Evolutionary conservation across 2,797 vertebrate species (phyloP).

Genomic region (Sebastes trivittatus): DNA sequence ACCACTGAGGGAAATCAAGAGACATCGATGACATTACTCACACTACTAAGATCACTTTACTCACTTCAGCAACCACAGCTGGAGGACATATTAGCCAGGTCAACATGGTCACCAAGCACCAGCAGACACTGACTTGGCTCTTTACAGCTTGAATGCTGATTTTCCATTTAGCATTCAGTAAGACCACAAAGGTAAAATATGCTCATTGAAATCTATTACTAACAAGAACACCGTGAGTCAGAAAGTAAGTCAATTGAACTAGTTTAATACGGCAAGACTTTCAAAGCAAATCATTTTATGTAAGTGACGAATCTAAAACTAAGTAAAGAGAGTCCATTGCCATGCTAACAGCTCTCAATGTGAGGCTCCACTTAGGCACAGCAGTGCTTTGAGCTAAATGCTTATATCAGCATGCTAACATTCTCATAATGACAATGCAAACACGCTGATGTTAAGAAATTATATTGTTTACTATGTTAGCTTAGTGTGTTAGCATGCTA

Average conservation of each 20-base stretch:
- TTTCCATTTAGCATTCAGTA: neutral
- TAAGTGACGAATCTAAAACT: neutral
- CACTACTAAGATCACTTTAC: constrained; percentile 21
- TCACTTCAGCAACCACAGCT: constrained; percentile 23
- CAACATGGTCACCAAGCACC: constrained; percentile 12
- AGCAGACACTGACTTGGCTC: neutral
- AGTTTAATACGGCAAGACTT: neutral
- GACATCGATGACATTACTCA: constrained; percentile 6
- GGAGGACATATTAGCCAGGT: constrained; percentile 6
- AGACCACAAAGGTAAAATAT: neutral
- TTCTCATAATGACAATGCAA: neutral
- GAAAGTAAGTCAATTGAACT: neutral
- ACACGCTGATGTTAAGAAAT: neutral
- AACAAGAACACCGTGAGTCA: neutral
- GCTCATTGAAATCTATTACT: neutral
- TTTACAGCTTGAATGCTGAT: neutral
- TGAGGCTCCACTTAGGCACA: neutral
- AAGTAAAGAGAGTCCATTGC: too few species aligned
- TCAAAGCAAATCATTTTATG: neutral
- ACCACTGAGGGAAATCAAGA: constrained; percentile 20
- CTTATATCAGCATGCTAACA: neutral
- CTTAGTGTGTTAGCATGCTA: too few species aligned
- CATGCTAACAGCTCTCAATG: neutral
- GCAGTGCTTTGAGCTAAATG: neutral
- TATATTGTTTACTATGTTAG: too few species aligned